phyloP scores from a whole-genome alignment of 2,888 invertebrate species.

The Embidobia sp. region DNA sequence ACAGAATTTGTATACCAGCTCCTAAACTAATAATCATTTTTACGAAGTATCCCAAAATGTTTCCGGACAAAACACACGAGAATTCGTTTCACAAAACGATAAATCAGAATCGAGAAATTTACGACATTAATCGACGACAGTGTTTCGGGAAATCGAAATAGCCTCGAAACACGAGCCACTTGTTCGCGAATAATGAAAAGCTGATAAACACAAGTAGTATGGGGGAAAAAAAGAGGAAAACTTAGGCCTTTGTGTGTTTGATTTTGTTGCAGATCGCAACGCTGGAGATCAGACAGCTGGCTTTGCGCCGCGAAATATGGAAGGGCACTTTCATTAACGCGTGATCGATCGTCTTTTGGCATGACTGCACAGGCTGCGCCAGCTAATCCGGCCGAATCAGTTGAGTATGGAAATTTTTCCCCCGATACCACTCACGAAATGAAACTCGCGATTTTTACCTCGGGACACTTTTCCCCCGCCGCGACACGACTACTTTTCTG shows the following conservation, averaged over 20 bases:
- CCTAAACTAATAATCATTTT: too few relatives aligned
- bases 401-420: conserved; percentile 65
- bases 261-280: conserved; percentile 54
- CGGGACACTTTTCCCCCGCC: conserved; percentile 33
- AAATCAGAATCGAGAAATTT: too few relatives aligned
- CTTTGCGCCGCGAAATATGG: conserved; percentile 57
- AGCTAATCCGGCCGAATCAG: conserved; percentile 64
- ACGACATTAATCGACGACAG: too few relatives aligned
- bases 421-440: conserved; percentile 61
- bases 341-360: conserved; percentile 63
- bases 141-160: too few relatives aligned
- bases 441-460: conserved; percentile 54
- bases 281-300: conserved; percentile 53
- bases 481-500: conserved; percentile 23
- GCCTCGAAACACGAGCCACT: too few relatives aligned
- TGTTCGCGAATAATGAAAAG: too few relatives aligned
- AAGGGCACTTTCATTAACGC: conserved; percentile 63
- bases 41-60: too few relatives aligned
- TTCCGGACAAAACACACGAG: too few relatives aligned
- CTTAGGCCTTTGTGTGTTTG: conserved; percentile 31
- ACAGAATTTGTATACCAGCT: too few relatives aligned
- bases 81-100: too few relatives aligned
- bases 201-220: conserved; percentile 16
- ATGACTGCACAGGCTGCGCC: conserved; percentile 62
- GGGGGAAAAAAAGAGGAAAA: conserved; percentile 27